Evolutionary conservation across 2,797 vertebrate species (phyloP), one percentile per base, ranked within the genome.

Genomic region (Triplophysa yarkandensis): DNA sequence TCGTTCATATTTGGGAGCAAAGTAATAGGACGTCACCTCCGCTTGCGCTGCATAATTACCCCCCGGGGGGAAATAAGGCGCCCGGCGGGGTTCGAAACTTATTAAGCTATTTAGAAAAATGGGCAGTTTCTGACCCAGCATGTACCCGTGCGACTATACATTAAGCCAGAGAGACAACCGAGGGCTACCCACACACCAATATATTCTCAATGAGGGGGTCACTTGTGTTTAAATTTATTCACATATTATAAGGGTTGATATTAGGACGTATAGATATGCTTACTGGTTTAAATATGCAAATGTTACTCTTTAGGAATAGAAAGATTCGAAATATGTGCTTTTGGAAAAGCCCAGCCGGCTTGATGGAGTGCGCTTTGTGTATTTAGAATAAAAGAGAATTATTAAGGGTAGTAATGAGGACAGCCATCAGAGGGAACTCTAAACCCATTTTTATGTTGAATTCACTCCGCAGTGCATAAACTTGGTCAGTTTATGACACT

Each of bases 401-500:
- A 23, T n/a, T 11, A 27, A 46, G 34, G 55, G 77, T 43, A 85
- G 81, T 89, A 82, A 79, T 81, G 78, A 76, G 74, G 77, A 61
- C 86, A 86, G 82, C 91, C 92, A 86, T 91, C 79, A 92, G 92
- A 92, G 90, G 92, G 91, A 81, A 91, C 88, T 90, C 88, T 86
- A 87, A 89, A 25, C 90, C 89, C 86, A 86, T 70, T 68, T 86
- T 76, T 78, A 76, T 34, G 66, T 43, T 70, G 65, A 46, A 74
- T 27, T 76, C 68, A 73, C 34, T 69, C 61, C 3, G 52, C 77
- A 75, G 54, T 28, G 43, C 28, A 34, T 27, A 17, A 41, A 54
- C 23, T 60, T 65, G 52, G 63, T 52, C 46, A 21, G 36, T 67
- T 61, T 19, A 72, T 54, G 55, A 32, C 32, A 25, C 17, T 30